A percentile compares a stretch with the other conserved stretches of the same genome.
phyloP scores from a whole-genome alignment of 2,797 vertebrate species.

The Adrianichthys oophorus region DNA sequence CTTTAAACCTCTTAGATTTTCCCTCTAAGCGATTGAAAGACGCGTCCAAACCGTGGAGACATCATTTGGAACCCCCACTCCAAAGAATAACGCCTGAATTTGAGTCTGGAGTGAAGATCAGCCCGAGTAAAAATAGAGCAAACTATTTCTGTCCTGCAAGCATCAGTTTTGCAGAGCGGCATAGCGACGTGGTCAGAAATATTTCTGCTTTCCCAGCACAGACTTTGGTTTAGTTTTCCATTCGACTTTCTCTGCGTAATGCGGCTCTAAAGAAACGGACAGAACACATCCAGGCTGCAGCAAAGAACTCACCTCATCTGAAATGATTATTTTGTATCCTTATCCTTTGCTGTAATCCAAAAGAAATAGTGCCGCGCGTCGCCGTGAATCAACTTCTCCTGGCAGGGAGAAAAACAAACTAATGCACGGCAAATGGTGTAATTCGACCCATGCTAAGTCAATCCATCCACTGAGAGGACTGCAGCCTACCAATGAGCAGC shows the following conservation, averaged over 20 bases:
- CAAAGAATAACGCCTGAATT: conserved; percentile 29
- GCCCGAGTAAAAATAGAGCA: conserved; percentile 42
- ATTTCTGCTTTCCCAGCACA: conserved; percentile 43
- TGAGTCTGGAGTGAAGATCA: conserved; percentile 5
- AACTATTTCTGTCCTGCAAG: conserved; percentile 63
- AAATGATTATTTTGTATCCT: conserved; percentile 61
- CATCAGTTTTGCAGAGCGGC: conserved; percentile 53
- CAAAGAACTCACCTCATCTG: conserved; percentile 82
- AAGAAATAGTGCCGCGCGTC: conserved; percentile 42
- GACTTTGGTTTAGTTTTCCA: conserved; percentile 30
- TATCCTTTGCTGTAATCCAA: conserved; percentile 59
- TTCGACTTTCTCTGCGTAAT: conserved; percentile 52
- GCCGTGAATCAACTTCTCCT: conserved; percentile 71
- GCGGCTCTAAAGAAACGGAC: conserved; percentile 18
- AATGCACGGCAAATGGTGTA: conserved; percentile 85
- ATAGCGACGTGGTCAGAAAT: conserved; percentile 45
- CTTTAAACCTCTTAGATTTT: too few relatives aligned
- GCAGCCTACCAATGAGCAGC: conserved; percentile 73
- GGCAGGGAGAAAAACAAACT: conserved; percentile 84
- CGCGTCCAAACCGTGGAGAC: conserved; percentile 6
- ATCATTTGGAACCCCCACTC: not conserved
- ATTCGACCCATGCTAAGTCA: conserved; percentile 87
- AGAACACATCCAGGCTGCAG: conserved; percentile 48
- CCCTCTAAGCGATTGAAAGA: not conserved
- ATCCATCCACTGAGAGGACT: conserved; percentile 75